Conservation (phyloP, 2,888 invertebrate species). For the Fissipunctia ypsillon region DNA sequence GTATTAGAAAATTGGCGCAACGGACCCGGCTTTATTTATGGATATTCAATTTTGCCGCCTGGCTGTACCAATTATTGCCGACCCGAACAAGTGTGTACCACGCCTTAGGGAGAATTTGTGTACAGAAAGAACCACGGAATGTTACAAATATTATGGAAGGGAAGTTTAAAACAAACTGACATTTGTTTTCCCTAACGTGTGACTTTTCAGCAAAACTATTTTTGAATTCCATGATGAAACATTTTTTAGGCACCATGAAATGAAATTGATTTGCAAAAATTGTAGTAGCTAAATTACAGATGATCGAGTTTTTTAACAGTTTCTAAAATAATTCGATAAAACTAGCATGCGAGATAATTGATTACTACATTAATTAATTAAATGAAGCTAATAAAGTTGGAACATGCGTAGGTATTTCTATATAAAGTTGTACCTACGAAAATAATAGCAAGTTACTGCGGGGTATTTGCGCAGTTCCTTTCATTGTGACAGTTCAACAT, state of each 20-base stretch:
- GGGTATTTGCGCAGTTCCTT: not conserved
- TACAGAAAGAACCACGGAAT: not conserved
- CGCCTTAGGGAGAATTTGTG: not conserved
- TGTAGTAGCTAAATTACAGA: no score
- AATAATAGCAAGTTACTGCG: not conserved
- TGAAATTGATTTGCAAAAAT: no score
- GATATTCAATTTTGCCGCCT: not conserved
- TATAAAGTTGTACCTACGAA: not conserved
- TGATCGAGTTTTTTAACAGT: no score
- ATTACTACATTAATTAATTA: no score
- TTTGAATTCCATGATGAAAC: not conserved
- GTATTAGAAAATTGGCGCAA: no score
- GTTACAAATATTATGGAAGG: not conserved
- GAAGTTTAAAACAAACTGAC: conserved; percentile 2
- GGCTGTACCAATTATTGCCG: not conserved
- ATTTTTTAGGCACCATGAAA: not conserved
- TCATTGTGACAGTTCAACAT: not conserved
- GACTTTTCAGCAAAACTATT: conserved; percentile 1
- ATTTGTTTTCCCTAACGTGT: not conserved
- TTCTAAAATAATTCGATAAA: no score
- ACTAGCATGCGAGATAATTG: no score
- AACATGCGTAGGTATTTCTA: not conserved
- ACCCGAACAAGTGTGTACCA: not conserved
- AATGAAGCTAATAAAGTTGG: no score
- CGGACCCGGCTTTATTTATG: no score